phyloP scores from a whole-genome alignment of 2,113 vertebrate genomes.

The Nothocercus nigrocapillus region DNA sequence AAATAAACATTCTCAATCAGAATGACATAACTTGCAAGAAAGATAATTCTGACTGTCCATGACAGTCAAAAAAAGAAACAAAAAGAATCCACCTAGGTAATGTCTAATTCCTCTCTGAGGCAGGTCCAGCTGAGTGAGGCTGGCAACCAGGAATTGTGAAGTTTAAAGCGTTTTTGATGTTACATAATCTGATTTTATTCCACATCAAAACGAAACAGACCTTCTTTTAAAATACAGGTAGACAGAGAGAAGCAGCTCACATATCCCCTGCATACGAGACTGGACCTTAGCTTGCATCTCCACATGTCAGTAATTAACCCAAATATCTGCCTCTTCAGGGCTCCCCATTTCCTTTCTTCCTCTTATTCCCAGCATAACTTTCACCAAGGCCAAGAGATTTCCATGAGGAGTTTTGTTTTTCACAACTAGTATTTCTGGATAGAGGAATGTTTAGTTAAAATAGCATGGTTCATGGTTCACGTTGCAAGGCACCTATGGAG shows the following conservation, averaged over 20 bases:
- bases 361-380: background rate
- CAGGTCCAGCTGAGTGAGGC: background rate
- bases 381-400: background rate
- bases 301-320: background rate
- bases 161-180: background rate
- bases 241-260: background rate
- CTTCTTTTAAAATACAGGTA: background rate
- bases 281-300: background rate
- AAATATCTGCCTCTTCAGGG: background rate
- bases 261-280: background rate
- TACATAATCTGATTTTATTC: background rate
- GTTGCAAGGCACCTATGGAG: background rate
- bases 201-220: background rate
- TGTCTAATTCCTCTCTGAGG: background rate
- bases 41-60: background rate
- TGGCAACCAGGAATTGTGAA: background rate
- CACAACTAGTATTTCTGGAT: background rate
- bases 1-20: background rate
- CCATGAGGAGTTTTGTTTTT: background rate
- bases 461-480: background rate
- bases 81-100: background rate
- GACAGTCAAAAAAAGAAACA: background rate
- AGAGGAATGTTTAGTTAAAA: background rate
- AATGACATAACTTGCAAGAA: background rate
- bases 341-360: background rate